Base-by-base conservation (phyloP, 2,797 vertebrate genomes). In the Chanos chanos region DNA sequence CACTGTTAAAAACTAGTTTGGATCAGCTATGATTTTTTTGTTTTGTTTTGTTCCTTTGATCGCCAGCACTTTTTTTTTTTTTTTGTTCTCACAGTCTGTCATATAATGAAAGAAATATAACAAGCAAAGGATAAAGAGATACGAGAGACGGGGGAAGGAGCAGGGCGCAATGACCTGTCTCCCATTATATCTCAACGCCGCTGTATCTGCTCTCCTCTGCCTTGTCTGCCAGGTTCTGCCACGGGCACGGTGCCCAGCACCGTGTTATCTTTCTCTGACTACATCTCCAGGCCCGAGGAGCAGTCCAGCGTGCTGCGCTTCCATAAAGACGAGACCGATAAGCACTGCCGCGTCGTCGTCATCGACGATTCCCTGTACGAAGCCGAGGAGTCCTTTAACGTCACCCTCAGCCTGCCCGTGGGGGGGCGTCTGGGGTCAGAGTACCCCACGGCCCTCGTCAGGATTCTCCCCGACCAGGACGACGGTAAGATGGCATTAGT, bases 311-410 rank as follows among this genome's bases (percentile, higher is more conserved):
- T 95, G 24, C 59, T 98, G 5, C 92, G 84, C 63, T 98, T 98
- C 54, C 88, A 93, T 77, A 91, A 84, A 73, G 92, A 85, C 0
- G 92, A 97, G 68, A 65, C 31, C 1, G 93, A 96, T 81, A 93
- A 93, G 73, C 68, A 28, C 53, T 98, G 96, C 48, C 91, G 91
- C 0, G 71, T 98, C 0, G 68, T 95, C 48, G 75, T 98, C 65
- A 98, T 98, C 28, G 96, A 98, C 0, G 95, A 98, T 74, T 97
- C 95, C 0, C 72, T 98, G 64, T 91, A 94, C 6, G 95, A 98
- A 60, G 86, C 72, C 7, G 84, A 91, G n/a, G 96, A 98, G 74
- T 90, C 82, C 16, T 98, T 98, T 80, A 93, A 89, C 2, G 82
- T 97, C 52, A 86, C 89, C 3, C 84, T 98, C 71, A 94, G 93